These are phyloP conservation scores for Hemicrepidius hirtus DNA, from an alignment of 2,888 invertebrate genomes.

Conservation along the genomic window DNA sequence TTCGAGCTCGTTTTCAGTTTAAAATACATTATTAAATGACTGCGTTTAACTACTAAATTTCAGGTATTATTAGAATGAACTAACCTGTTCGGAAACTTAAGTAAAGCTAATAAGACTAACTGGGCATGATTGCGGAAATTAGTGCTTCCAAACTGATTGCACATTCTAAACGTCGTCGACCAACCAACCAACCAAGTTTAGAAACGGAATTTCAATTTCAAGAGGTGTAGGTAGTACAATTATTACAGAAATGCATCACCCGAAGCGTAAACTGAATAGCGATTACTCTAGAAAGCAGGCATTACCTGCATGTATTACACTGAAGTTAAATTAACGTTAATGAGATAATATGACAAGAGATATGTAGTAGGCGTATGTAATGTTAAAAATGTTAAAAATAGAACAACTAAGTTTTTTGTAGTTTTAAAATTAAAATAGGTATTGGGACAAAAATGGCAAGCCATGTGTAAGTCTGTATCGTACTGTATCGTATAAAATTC, in stretches of 20 bases:
- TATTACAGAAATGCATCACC: conserved; percentile 33
- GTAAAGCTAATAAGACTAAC: not conserved
- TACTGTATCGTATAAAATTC: no score
- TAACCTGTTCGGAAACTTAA: not conserved
- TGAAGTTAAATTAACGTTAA: not conserved
- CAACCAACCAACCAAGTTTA: not conserved
- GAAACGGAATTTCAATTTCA: conserved; percentile 25
- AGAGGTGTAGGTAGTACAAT: conserved; percentile 23
- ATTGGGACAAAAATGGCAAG: no score
- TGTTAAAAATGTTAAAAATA: no score
- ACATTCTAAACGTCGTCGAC: not conserved
- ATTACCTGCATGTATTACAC: conserved; percentile 22
- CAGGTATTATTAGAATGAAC: no score
- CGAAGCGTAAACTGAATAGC: conserved; percentile 18
- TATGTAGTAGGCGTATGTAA: no score
- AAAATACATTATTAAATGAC: no score
- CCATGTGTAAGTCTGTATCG: no score
- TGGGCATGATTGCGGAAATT: not conserved
- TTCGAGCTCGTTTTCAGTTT: no score
- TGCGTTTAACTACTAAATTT: no score
- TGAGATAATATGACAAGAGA: no score
- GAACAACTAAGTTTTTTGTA: no score
- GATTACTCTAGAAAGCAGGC: conserved; percentile 20
- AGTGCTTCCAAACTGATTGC: not conserved
- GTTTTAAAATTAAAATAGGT: no score